phyloP scores from a whole-genome alignment of 1,140 invertebrate genomes.

The Lucilia cuprina region DNA sequence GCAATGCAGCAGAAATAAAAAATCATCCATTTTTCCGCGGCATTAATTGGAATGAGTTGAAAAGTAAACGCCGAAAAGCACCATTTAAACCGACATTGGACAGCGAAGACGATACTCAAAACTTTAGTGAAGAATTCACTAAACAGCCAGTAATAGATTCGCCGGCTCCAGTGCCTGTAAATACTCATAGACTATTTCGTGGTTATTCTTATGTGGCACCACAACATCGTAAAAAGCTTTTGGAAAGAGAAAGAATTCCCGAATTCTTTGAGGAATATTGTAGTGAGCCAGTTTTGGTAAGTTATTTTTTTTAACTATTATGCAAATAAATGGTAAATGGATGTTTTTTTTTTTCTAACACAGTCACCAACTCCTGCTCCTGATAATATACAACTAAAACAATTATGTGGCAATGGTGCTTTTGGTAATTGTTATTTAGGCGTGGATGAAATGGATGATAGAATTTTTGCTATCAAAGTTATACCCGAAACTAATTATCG shows the following conservation, averaged over 20 bases:
- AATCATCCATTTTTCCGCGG: slow-evolving; percentile 83
- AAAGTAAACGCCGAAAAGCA: slow-evolving; percentile 75
- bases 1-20: slow-evolving; percentile 85
- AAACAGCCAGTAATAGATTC: slow-evolving; percentile 87
- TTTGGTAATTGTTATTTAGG: slow-evolving; percentile 56
- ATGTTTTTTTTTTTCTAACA: slow-evolving; percentile 22
- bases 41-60: slow-evolving; percentile 80
- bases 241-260: slow-evolving; percentile 39
- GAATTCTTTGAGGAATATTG: slow-evolving; percentile 51
- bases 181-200: slow-evolving; percentile 87
- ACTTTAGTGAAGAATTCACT: slow-evolving; percentile 97
- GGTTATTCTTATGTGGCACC: slow-evolving; percentile 96
- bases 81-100: slow-evolving; percentile 84
- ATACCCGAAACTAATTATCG: slow-evolving; percentile 73
- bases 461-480: slow-evolving; percentile 60
- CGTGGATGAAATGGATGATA: slow-evolving; percentile 41
- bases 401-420: slow-evolving; percentile 41
- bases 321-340: not conserved
- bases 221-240: slow-evolving; percentile 66
- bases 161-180: slow-evolving; percentile 84
- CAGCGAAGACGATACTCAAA: slow-evolving; percentile 89
- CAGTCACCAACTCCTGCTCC: slow-evolving; percentile 49
- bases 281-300: slow-evolving; percentile 48
- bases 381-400: slow-evolving; percentile 50
- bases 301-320: not conserved